phyloP scores from a whole-genome alignment of 1,140 invertebrate species.

The Armadillidium nasatum region DNA sequence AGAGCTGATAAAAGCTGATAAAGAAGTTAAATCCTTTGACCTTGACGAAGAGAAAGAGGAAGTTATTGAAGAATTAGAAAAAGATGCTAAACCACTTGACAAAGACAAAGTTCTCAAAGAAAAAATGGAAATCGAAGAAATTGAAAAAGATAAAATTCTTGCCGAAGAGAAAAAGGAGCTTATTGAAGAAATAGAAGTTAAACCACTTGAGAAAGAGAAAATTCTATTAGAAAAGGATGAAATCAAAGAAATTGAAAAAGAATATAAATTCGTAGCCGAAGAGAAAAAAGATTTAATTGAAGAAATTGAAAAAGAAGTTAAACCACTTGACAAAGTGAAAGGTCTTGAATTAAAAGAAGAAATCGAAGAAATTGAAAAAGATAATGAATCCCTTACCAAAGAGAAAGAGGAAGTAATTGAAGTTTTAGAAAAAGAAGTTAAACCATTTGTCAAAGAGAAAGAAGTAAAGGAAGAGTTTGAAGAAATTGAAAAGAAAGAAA shows the following conservation, averaged over 20 bases:
- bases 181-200: neutral
- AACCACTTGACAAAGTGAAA: conserved; percentile 5
- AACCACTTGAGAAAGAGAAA: neutral
- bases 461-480: neutral
- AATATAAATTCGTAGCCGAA: conserved; percentile 25
- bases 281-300: conserved; percentile 18
- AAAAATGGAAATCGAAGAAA: conserved; percentile 3
- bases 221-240: conserved; percentile 17
- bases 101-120: conserved; percentile 21
- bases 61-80: conserved; percentile 17
- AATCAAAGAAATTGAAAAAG: conserved; percentile 33
- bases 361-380: conserved; percentile 17
- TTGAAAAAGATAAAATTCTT: conserved; percentile 21
- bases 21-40: neutral
- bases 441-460: conserved; percentile 41
- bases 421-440: conserved; percentile 38
- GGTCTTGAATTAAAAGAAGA: neutral
- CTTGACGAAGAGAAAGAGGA: conserved; percentile 21
- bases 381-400: neutral
- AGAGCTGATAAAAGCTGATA: neutral
- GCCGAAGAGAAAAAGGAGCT: neutral
- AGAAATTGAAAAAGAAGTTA: conserved; percentile 17
- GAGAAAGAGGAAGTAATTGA: neutral
- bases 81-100: too few species aligned
- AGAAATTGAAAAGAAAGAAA: neutral